Evolutionary conservation across 2,113 vertebrate genomes (phyloP), one percentile per base, ranked within the genome.

Genomic region (Burhinus bistriatus): DNA sequence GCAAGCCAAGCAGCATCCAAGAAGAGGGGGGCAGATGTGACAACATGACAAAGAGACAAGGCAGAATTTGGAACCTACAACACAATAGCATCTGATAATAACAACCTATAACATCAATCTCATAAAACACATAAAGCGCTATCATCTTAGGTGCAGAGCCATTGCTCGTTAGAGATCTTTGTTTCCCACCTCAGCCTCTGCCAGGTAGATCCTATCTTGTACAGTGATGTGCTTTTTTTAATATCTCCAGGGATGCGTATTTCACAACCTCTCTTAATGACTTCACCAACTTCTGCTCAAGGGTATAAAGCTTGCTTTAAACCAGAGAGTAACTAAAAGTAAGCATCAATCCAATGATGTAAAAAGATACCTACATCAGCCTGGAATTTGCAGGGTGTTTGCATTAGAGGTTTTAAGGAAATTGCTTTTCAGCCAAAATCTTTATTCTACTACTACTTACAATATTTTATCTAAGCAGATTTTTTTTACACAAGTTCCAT

Each of bases 321-420:
- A 83, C 21, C 9, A 47, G 20, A 65, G 8, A 44, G 25, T 36
- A 84, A 78, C 6, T 38, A 14, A 44, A 73, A 73, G 9, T 65
- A 59, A 52, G 5, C 20, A 69, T 40, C 27, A 73, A 1, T 66
- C 12, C 36, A 82, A 38, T 1, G 0, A 0, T 15, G 21, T 66
- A 69, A 62, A 72, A 72, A 59, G 21, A 52, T 29, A 55, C n/a
- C n/a, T n/a, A n/a, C n/a, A n/a, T 40, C 27, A 72, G 14, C 19
- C 27, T 12, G 12, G 64, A 54, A 65, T 72, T 69, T 40, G 54
- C 25, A 70, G 18, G 9, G 2, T 51, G 26, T 59, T 82, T 78
- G 75, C 30, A 26, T 64, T 47, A 69, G n/a, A 57, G 2, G 4
- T 52, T 44, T 15, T 49, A 44, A 80, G 11, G 42, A 82, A 85